A percentile compares a stretch with the other conserved stretches of the same genome.
Conservation (phyloP, 2,888 invertebrate species). For the Cyclophora albipunctata region DNA sequence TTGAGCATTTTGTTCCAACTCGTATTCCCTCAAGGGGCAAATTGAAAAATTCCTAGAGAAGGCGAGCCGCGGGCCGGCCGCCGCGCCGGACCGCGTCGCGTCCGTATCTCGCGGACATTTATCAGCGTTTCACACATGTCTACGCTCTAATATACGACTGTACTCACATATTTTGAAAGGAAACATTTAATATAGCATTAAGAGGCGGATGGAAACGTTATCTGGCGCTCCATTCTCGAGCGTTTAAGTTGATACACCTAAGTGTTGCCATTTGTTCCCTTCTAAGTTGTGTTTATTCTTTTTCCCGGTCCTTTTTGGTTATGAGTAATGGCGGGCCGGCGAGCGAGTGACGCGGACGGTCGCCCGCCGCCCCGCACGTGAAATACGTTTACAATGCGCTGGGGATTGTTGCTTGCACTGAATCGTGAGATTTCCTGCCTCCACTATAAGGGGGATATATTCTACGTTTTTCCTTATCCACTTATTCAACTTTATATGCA, state of each 20-base stretch:
- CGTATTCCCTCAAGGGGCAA: constrained; percentile 44
- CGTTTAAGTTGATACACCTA: constrained; percentile 64
- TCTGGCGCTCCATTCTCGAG: constrained; percentile 52
- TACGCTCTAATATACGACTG: constrained; percentile 32
- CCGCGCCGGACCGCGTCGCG: constrained; percentile 5
- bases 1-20: constrained; percentile 33
- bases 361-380: constrained; percentile 30
- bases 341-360: constrained; percentile 41
- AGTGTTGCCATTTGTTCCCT: constrained; percentile 63
- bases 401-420: constrained; percentile 40
- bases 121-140: constrained; percentile 34
- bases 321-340: constrained; percentile 56
- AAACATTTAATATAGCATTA: constrained; percentile 52
- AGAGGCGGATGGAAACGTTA: constrained; percentile 60
- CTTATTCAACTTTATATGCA: constrained; percentile 21
- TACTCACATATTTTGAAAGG: constrained; percentile 19
- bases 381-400: constrained; percentile 48
- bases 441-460: constrained; percentile 45
- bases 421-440: constrained; percentile 55
- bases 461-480: constrained; percentile 27
- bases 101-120: constrained; percentile 24
- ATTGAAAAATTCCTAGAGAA: constrained; percentile 50
- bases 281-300: constrained; percentile 62
- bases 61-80: constrained; percentile 22
- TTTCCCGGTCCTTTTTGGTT: constrained; percentile 46